A percentile compares a stretch with the other conserved stretches of the same genome.
Evolutionary conservation across 2,113 vertebrate genomes (phyloP).

Genomic region (Ctenodactylus gundi): DNA sequence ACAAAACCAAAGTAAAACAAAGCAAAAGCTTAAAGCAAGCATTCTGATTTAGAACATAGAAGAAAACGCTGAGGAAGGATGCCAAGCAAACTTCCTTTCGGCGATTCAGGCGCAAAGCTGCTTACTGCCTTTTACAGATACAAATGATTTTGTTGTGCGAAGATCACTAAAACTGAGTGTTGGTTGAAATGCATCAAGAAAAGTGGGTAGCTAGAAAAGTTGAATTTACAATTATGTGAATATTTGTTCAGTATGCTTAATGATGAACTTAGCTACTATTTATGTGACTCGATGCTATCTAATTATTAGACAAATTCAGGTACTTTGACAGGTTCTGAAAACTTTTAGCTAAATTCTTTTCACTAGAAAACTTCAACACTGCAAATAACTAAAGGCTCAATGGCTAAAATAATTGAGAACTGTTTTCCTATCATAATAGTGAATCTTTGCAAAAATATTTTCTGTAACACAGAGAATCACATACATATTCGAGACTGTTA

Average conservation of each 20-base stretch:
- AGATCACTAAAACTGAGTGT: background rate
- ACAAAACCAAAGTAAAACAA: background rate
- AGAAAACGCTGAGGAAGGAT: background rate
- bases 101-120: background rate
- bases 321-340: slow-evolving; percentile 36
- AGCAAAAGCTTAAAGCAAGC: background rate
- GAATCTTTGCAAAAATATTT: background rate
- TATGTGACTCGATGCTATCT: background rate
- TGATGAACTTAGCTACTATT: slow-evolving; percentile 15
- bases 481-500: background rate
- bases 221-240: background rate
- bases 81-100: background rate
- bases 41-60: slow-evolving; percentile 11
- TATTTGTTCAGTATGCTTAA: background rate
- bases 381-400: slow-evolving; percentile 26
- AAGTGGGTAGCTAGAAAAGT: background rate
- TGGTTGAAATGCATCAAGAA: slow-evolving; percentile 11
- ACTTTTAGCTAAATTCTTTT: background rate
- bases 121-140: background rate
- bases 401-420: slow-evolving; percentile 29
- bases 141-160: background rate
- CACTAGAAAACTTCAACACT: too few relatives aligned
- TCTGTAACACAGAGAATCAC: slow-evolving; percentile 41
- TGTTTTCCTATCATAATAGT: background rate
- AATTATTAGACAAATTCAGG: slow-evolving; percentile 29